These are phyloP conservation scores for Brachyhypopomus occidentalis DNA, from an alignment of 2,113 vertebrate species.

Conservation along the genomic window DNA sequence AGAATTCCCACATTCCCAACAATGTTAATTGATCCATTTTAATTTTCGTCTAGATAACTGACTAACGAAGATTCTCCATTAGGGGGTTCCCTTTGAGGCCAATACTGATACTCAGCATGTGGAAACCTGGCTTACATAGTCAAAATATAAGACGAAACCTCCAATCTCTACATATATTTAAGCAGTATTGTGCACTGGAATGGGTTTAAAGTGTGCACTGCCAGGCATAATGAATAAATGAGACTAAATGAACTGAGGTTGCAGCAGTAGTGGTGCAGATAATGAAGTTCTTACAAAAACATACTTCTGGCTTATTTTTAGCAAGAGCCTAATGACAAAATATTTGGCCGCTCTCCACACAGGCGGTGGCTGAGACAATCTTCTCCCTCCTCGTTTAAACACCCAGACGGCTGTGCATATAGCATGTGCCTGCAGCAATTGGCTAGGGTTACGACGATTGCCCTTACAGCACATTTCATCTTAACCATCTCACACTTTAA, in stretches of 20 bases:
- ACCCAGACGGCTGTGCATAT: neutral
- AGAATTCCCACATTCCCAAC: neutral
- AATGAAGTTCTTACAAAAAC: conserved; percentile 70
- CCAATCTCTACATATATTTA: neutral
- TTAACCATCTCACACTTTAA: neutral
- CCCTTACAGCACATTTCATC: neutral
- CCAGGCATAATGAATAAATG: conserved; percentile 38
- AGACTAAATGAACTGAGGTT: conserved; percentile 57
- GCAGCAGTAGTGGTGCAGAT: conserved; percentile 23
- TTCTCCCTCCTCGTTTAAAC: conserved; percentile 12
- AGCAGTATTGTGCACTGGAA: conserved; percentile 15
- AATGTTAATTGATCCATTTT: neutral
- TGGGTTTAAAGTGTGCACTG: conserved; percentile 24
- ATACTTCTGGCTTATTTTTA: conserved; percentile 68
- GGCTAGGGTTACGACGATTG: neutral
- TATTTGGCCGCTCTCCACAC: conserved; percentile 64
- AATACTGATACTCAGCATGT: neutral
- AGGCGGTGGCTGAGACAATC: conserved; percentile 61
- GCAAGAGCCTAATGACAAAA: conserved; percentile 59
- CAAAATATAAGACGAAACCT: neutral
- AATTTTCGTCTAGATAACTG: neutral
- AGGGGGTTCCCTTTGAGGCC: neutral
- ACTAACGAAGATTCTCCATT: neutral
- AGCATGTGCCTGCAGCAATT: neutral
- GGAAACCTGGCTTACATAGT: neutral